These are phyloP conservation scores for Drosophila sp. DNA, from an alignment of 1,140 invertebrate species.

Conservation along the genomic window DNA sequence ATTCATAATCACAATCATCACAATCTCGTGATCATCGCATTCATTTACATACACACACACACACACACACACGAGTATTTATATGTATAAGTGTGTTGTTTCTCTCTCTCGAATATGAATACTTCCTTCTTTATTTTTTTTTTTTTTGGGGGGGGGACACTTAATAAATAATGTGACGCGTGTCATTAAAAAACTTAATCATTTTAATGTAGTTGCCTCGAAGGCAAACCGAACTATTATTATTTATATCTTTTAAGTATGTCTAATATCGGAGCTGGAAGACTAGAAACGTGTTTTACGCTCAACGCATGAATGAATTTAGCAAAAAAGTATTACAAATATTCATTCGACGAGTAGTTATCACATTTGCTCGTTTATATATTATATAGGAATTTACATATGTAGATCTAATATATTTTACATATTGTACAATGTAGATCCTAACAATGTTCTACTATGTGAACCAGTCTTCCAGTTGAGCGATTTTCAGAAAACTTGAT, in stretches of 20 bases:
- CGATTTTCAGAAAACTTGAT: conserved; percentile 10
- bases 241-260: conserved; percentile 27
- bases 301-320: conserved; percentile 51
- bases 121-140: conserved; percentile 34
- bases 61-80: conserved; percentile 1
- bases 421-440: neutral
- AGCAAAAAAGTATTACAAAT: conserved; percentile 19
- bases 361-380: neutral
- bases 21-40: conserved; percentile 31
- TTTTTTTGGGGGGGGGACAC: conserved; percentile 20
- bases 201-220: conserved; percentile 9
- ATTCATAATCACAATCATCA: conserved; percentile 37
- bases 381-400: conserved; percentile 9
- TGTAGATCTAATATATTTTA: conserved; percentile 11
- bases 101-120: neutral
- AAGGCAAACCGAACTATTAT: conserved; percentile 61
- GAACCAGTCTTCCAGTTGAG: conserved; percentile 43
- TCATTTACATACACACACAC: conserved; percentile 11
- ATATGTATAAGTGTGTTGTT: neutral
- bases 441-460: conserved; percentile 18
- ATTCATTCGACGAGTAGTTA: neutral
- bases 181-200: conserved; percentile 65
- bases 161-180: conserved; percentile 45
- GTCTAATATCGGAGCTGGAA: conserved; percentile 14
- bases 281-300: conserved; percentile 44